Evolutionary conservation across 2,113 vertebrate species (phyloP), one percentile per base, ranked within the genome.

Genomic region (Tachysurus vachellii): DNA sequence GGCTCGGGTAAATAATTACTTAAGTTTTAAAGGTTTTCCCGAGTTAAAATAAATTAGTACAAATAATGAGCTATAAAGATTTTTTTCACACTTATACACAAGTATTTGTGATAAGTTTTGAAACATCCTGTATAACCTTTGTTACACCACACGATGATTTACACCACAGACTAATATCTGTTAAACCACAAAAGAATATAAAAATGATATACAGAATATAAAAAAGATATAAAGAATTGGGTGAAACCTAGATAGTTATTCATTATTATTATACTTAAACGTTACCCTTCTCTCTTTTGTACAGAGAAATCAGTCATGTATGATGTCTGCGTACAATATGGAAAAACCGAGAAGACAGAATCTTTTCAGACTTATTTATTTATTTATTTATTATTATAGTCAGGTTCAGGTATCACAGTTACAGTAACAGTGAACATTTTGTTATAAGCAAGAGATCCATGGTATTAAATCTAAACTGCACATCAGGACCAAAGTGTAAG

Each of bases 401-500:
- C 36, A 50, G 21, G 21, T 11, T 47, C 9, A 23, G 44, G 11
- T 73, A 12, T 44, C 14, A 73, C 70, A 47, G 47, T 76, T 6
- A 53, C 4, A 47, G 47, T 53, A 2, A 53, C 4, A 6, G 13
- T 6, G 26, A 53, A 21, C 14, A 36, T 26, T 76, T 53, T 50
- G 6, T 56, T 28, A 36, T 44, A 19, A 9, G 6, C 44, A 44
- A 44, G 36, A 73, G 8, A 54, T 50, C 76, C 14, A 19, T 76
- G 42, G 11, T 91, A 93, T 93, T 93, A 94, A 93, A 93, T 88
- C 92, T 88, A 87, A 92, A 86, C 86, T 91, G 91, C 90, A 93
- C 92, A 91, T 92, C 89, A 91, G 91, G 93, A 90, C 93, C 93
- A 94, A 91, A 91, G 93, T 91, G 91, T 91, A 89, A 88, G 90